These are phyloP conservation scores for Chydorus sphaericus DNA, from an alignment of 2,888 invertebrate species.

Conservation along the genomic window DNA sequence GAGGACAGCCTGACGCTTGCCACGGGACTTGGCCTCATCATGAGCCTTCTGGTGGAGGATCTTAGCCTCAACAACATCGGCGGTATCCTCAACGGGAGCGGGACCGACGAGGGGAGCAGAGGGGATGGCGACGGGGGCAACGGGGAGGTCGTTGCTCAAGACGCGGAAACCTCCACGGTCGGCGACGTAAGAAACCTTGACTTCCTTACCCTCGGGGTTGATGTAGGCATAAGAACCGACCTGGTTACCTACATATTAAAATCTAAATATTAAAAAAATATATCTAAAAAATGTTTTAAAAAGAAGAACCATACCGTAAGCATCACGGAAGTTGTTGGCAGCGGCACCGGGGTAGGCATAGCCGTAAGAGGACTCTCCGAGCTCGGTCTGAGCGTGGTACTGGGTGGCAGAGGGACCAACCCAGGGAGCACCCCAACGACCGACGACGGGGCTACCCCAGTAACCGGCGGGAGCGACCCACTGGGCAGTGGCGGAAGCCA, in stretches of 20 bases:
- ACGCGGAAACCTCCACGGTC: constrained; percentile 32
- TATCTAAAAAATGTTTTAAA: no score
- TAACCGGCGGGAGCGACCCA: background rate
- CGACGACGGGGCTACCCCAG: background rate
- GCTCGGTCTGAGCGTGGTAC: constrained; percentile 20
- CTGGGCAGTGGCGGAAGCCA: constrained; percentile 3
- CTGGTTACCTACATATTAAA: no score
- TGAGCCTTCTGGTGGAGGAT: constrained; percentile 9
- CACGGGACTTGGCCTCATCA: background rate
- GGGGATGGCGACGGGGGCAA: constrained; percentile 12
- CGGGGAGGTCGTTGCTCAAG: constrained; percentile 31
- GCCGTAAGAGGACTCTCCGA: constrained; percentile 19
- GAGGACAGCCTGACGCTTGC: constrained; percentile 18
- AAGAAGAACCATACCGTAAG: no score
- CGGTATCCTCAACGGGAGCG: constrained; percentile 17
- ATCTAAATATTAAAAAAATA: no score
- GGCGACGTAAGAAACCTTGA: constrained; percentile 32
- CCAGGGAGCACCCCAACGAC: no score
- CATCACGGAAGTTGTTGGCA: constrained; percentile 24
- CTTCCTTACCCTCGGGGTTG: constrained; percentile 31
- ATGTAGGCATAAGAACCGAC: constrained; percentile 33
- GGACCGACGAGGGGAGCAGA: constrained; percentile 9
- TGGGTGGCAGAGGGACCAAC: constrained; percentile 16
- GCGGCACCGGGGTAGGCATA: constrained; percentile 20
- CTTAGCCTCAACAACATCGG: constrained; percentile 19